These are phyloP conservation scores for Ceratina calcarata DNA, from an alignment of 1,140 invertebrate genomes.

Conservation along the genomic window DNA sequence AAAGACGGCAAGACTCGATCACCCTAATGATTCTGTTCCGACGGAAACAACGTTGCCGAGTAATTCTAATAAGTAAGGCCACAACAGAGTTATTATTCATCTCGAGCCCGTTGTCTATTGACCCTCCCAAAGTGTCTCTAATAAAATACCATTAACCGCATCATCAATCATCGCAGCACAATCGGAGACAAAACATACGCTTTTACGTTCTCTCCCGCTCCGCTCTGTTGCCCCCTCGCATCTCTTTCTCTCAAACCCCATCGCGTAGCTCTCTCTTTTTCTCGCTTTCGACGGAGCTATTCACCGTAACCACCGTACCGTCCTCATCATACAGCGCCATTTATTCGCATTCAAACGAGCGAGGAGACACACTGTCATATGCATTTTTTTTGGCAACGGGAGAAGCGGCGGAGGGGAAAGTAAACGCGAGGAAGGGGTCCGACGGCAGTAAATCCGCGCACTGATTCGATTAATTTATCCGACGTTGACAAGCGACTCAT, in stretches of 20 bases:
- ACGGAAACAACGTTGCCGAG: constrained; percentile 57
- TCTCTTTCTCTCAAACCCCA: neutral
- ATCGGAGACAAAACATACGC: constrained; percentile 68
- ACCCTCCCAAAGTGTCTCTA: constrained; percentile 70
- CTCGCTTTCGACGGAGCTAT: constrained; percentile 1
- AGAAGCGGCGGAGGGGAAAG: neutral
- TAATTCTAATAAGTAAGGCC: constrained; percentile 68
- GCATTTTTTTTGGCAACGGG: constrained; percentile 10
- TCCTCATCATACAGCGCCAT: constrained; percentile 51
- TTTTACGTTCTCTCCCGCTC: constrained; percentile 39
- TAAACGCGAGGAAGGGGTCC: neutral
- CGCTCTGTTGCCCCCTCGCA: too few relatives aligned
- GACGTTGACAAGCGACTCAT: constrained; percentile 49
- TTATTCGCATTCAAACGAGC: constrained; percentile 60
- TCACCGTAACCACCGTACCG: constrained; percentile 41
- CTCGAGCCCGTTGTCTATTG: constrained; percentile 62
- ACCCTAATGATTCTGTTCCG: constrained; percentile 30
- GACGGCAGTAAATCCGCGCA: constrained; percentile 59
- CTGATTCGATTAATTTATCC: constrained; percentile 63
- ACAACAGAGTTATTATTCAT: constrained; percentile 71
- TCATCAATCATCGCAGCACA: constrained; percentile 69
- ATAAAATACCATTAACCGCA: constrained; percentile 73
- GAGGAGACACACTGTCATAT: constrained; percentile 52
- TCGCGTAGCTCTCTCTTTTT: neutral
- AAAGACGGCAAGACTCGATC: constrained; percentile 31